Evolutionary conservation across 2,888 invertebrate genomes (phyloP).

Genomic region (Philaethria dido): DNA sequence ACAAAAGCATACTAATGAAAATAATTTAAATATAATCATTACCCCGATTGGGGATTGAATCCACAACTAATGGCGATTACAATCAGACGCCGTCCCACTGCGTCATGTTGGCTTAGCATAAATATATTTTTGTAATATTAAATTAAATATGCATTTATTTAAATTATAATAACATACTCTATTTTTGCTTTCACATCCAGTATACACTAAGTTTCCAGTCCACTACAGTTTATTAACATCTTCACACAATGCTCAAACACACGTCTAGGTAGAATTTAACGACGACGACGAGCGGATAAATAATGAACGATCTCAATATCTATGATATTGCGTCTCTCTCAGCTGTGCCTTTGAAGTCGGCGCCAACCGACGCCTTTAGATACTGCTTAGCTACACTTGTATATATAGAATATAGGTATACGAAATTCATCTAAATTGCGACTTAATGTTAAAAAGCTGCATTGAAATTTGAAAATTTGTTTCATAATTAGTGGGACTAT

Average conservation of each 20-base stretch:
- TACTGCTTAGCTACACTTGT: slow-evolving; percentile 2
- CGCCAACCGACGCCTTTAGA: slow-evolving; percentile 27
- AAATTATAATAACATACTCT: background rate
- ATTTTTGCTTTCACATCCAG: background rate
- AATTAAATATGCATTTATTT: no score
- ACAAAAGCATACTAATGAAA: no score
- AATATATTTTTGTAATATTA: no score
- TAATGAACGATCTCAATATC: slow-evolving; percentile 37
- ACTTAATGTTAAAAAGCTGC: background rate
- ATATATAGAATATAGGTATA: background rate
- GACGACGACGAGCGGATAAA: slow-evolving; percentile 29
- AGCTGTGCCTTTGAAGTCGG: slow-evolving; percentile 36
- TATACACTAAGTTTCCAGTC: slow-evolving; percentile 9
- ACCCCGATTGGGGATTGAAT: no score
- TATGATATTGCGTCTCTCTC: slow-evolving; percentile 33
- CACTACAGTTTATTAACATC: slow-evolving; percentile 21
- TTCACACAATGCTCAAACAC: slow-evolving; percentile 26
- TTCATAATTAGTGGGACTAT: no score
- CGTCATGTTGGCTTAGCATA: no score
- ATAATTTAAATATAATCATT: no score
- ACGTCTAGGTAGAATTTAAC: slow-evolving; percentile 29
- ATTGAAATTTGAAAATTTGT: background rate
- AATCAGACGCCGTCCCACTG: no score
- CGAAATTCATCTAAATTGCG: background rate
- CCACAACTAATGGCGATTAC: no score